Evolutionary conservation across 2,797 vertebrate species (phyloP).

Genomic region (Alfaro cultratus): DNA sequence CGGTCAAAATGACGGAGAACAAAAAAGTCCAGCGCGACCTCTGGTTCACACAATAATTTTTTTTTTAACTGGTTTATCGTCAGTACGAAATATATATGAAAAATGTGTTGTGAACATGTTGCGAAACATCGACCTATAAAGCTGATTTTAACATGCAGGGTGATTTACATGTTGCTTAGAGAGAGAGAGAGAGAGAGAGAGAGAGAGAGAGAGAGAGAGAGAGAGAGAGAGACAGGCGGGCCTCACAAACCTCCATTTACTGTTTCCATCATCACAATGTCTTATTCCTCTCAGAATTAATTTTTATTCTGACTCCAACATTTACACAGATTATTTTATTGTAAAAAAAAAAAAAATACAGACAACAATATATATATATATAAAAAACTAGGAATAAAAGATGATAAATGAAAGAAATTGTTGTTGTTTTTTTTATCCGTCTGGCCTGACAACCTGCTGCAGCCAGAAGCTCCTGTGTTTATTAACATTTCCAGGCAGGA

Average conservation of each 20-base stretch:
- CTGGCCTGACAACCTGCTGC: background rate
- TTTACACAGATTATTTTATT: background rate
- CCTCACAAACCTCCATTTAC: background rate
- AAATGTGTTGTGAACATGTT: background rate
- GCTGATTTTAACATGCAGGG: background rate
- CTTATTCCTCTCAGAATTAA: background rate
- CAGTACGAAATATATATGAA: background rate
- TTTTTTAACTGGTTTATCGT: background rate
- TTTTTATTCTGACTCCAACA: background rate
- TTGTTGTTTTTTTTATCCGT: background rate
- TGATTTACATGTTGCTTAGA: background rate
- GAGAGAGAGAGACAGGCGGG: background rate
- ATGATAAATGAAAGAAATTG: background rate
- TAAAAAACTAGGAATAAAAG: background rate
- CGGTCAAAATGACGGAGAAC: no score
- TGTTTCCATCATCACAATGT: background rate
- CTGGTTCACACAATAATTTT: background rate
- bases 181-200: background rate
- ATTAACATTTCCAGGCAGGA: constrained; percentile 14
- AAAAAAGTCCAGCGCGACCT: no score
- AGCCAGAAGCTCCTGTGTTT: background rate
- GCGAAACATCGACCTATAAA: background rate
- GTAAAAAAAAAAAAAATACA: background rate
- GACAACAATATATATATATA: no score
- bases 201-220: no score